phyloP scores from a whole-genome alignment of 2,113 vertebrate species.

The Phocoena sinus region DNA sequence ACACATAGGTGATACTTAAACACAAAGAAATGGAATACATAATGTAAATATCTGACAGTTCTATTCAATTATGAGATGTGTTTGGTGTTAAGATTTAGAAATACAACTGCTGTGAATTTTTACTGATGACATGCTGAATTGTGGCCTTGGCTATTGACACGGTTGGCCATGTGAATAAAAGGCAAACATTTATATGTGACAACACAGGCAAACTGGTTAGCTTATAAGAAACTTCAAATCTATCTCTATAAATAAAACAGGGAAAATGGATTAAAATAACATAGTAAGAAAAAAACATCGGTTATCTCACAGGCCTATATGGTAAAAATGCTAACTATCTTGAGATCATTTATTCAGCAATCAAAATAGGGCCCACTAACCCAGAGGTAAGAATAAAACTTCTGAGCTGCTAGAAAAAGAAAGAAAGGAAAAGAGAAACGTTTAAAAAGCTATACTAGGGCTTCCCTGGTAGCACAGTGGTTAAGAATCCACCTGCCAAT shows the following conservation, averaged over 20 bases:
- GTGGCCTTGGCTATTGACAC: neutral
- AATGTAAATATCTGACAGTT: constrained; percentile 47
- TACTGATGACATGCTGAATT: constrained; percentile 1
- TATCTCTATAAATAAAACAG: constrained; percentile 6
- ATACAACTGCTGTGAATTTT: constrained; percentile 22
- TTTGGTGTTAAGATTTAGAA: constrained; percentile 45
- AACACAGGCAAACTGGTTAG: neutral
- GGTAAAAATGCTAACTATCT: constrained; percentile 9
- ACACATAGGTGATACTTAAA: constrained; percentile 11
- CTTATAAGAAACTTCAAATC: constrained; percentile 23
- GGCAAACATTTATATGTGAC: constrained; percentile 21
- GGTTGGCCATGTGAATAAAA: neutral
- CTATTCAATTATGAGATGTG: constrained; percentile 1
- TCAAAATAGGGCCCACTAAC: neutral
- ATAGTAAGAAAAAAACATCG: neutral
- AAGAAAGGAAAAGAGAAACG: neutral
- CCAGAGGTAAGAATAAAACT: neutral
- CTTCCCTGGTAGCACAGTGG: too few relatives aligned
- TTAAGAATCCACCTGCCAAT: too few relatives aligned
- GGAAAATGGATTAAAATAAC: constrained; percentile 38
- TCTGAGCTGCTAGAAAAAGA: neutral
- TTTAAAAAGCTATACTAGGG: neutral
- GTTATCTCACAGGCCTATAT: neutral
- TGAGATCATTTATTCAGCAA: neutral
- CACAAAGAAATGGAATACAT: constrained; percentile 40